Conservation (phyloP, 2,888 invertebrate species). For the Hofmannophila pseudospretella region DNA sequence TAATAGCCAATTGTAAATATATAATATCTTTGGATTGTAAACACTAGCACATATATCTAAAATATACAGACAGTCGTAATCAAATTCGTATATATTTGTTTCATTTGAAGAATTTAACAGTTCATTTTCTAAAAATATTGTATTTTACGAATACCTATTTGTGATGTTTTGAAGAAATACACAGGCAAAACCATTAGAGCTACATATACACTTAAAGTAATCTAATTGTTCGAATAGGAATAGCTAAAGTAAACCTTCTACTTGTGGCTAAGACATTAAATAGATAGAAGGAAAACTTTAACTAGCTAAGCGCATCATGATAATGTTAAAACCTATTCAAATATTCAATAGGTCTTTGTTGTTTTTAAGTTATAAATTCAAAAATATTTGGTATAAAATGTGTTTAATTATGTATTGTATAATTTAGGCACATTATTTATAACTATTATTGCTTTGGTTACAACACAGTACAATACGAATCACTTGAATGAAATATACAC, state of each 20-base stretch:
- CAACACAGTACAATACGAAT: conserved; percentile 61
- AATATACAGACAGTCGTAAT: too few species aligned
- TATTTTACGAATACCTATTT: conserved; percentile 22
- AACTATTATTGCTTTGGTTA: conserved; percentile 75
- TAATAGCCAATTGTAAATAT: not conserved
- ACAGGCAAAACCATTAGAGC: too few species aligned
- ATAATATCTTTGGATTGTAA: not conserved
- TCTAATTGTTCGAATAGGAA: conserved; percentile 54
- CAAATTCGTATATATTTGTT: not conserved
- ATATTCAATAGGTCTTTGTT: too few species aligned
- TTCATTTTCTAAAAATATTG: not conserved
- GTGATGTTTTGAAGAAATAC: conserved; percentile 37
- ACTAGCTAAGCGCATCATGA: too few species aligned
- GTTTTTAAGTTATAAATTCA: too few species aligned
- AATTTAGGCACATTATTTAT: conserved; percentile 57
- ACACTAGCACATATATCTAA: not conserved
- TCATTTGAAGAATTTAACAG: not conserved
- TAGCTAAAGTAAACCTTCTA: conserved; percentile 37
- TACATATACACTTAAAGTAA: conserved; percentile 21
- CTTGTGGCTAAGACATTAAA: conserved; percentile 48
- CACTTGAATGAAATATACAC: conserved; percentile 49
- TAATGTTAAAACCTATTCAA: too few species aligned
- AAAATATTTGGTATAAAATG: conserved; percentile 60
- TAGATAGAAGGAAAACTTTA: too few species aligned
- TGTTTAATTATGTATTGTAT: conserved; percentile 31